Conservation (phyloP, 2,113 vertebrate species). For the Cephalopholis sonnerati region DNA sequence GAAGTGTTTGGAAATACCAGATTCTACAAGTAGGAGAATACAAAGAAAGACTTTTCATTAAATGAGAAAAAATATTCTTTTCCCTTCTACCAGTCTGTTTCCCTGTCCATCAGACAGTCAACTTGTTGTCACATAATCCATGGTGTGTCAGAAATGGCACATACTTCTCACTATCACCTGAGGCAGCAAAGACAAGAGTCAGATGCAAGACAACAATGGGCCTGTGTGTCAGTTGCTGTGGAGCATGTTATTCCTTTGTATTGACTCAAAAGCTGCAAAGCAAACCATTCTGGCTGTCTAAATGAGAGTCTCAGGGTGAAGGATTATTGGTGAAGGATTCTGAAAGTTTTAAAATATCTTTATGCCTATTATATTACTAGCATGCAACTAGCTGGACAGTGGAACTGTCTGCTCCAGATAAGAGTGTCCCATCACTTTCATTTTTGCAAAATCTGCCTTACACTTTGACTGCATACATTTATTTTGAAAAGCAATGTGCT, state of each 20-base stretch:
- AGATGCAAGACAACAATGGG: not conserved
- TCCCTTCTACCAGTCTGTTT: too few species aligned
- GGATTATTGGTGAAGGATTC: not conserved
- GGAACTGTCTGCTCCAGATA: too few species aligned
- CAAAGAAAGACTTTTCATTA: too few species aligned
- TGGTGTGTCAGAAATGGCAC: not conserved
- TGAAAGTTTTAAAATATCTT: not conserved
- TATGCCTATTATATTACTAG: too few species aligned
- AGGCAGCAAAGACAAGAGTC: not conserved
- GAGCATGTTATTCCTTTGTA: not conserved
- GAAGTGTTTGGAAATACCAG: too few species aligned
- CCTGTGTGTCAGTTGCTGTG: not conserved
- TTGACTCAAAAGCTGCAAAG: not conserved
- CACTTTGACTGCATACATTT: not conserved
- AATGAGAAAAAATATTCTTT: too few species aligned
- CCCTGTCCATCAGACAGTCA: too few species aligned
- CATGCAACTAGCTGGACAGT: not conserved
- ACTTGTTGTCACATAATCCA: not conserved
- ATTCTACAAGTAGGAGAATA: too few species aligned
- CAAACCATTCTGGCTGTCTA: not conserved
- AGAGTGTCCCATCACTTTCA: not conserved
- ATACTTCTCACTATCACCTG: not conserved
- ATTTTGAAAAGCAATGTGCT: not conserved
- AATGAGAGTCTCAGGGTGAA: not conserved
- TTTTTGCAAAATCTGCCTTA: too few species aligned